Evolutionary conservation across 2,888 invertebrate species (phyloP).

Genomic region (Apamea epomidion): DNA sequence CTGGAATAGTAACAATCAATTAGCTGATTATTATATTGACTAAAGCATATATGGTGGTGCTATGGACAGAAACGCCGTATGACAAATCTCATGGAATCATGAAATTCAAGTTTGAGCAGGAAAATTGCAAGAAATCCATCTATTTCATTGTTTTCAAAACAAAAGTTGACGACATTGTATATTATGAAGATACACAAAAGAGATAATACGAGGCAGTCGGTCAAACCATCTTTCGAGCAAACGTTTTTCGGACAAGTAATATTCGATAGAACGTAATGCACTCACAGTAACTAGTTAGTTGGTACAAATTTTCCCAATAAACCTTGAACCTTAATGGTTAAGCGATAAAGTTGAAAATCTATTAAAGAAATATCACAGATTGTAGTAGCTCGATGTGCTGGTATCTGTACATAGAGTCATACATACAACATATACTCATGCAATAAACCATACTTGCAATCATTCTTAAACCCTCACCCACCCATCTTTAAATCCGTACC

Average conservation of each 20-base stretch:
- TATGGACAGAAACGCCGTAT: not conserved
- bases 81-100: not conserved
- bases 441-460: not conserved
- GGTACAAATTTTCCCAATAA: not conserved
- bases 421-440: not conserved
- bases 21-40: no score
- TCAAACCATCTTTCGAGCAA: not conserved
- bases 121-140: not conserved
- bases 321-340: no score
- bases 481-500: constrained; percentile 16
- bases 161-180: not conserved
- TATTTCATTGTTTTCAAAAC: not conserved
- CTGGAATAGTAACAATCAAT: no score
- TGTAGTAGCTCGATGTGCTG: no score
- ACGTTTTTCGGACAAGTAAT: not conserved
- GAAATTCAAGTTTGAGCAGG: not conserved
- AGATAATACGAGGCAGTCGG: no score
- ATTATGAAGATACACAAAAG: not conserved
- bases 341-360: no score
- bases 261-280: not conserved
- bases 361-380: no score
- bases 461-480: not conserved
- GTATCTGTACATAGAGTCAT: not conserved
- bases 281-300: not conserved
- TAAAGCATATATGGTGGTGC: not conserved